Evolutionary conservation across 2,888 invertebrate species (phyloP).

Genomic region (Zonitis immaculata): DNA sequence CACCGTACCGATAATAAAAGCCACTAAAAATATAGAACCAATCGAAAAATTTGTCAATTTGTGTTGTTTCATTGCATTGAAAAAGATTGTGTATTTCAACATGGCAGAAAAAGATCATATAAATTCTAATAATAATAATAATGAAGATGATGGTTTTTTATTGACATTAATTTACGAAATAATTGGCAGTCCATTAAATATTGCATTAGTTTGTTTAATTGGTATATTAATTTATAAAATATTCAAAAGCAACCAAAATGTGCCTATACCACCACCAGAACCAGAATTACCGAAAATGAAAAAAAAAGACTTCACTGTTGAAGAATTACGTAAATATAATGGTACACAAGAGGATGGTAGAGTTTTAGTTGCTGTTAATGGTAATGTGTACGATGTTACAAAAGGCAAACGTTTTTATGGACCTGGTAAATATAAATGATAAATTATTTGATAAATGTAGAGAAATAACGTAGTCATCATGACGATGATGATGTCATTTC

Average conservation of each 20-base stretch:
- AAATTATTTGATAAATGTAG: too few relatives aligned
- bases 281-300: conserved; percentile 76
- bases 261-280: conserved; percentile 46
- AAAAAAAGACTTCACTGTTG: conserved; percentile 82
- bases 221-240: conserved; percentile 72
- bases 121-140: conserved; percentile 21
- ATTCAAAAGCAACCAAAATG: conserved; percentile 53
- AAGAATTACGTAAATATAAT: conserved; percentile 81
- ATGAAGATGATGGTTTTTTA: conserved; percentile 37
- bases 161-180: conserved; percentile 56
- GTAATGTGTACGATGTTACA: conserved; percentile 93
- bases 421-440: conserved; percentile 64
- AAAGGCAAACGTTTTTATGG: conserved; percentile 88
- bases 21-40: conserved; percentile 2
- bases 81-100: too few relatives aligned
- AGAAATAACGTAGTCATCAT: neutral
- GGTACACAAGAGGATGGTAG: conserved; percentile 83
- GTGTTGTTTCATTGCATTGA: too few relatives aligned
- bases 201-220: conserved; percentile 64
- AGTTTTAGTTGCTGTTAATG: conserved; percentile 88
- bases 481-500: conserved; percentile 15
- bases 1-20: conserved; percentile 7
- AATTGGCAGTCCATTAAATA: conserved; percentile 66
- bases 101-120: conserved; percentile 44
- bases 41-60: conserved; percentile 15